Evolutionary conservation across 2,888 invertebrate genomes (phyloP).

Genomic region (Hermaeophaga mercurialis): DNA sequence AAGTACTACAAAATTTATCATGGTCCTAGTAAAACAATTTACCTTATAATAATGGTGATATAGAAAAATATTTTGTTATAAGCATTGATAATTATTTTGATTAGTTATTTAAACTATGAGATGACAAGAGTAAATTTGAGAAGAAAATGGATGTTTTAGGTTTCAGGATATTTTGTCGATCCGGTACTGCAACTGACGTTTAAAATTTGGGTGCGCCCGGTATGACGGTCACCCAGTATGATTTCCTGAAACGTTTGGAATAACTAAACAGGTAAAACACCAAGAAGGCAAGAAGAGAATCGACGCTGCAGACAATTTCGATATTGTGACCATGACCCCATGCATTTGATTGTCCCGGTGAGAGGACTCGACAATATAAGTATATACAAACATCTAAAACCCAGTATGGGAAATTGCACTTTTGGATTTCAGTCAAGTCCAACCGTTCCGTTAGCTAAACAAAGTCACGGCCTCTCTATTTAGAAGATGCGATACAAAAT

Average conservation of each 20-base stretch:
- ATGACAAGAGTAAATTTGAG: too few species aligned
- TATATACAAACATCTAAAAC: slow-evolving; percentile 19
- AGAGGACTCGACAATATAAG: slow-evolving; percentile 14
- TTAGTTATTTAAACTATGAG: too few species aligned
- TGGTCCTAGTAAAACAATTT: too few species aligned
- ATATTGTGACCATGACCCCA: slow-evolving; percentile 33
- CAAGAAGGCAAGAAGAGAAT: slow-evolving; percentile 8
- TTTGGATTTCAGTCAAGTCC: slow-evolving; percentile 31
- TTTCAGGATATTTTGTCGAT: background rate
- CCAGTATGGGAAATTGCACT: slow-evolving; percentile 25
- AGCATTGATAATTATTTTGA: too few species aligned
- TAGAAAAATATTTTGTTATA: too few species aligned
- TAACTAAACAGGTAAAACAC: slow-evolving; percentile 13
- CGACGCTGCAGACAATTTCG: slow-evolving; percentile 26
- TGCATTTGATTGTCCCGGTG: slow-evolving; percentile 33
- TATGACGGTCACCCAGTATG: slow-evolving; percentile 19
- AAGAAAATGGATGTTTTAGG: too few species aligned
- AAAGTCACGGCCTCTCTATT: slow-evolving; percentile 23
- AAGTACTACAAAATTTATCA: too few species aligned
- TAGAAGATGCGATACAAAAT: background rate
- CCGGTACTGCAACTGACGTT: slow-evolving; percentile 12
- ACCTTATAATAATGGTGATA: too few species aligned
- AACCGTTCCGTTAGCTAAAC: slow-evolving; percentile 26
- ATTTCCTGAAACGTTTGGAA: slow-evolving; percentile 21
- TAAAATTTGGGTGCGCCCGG: slow-evolving; percentile 16